Percentiles rank a stretch among this genome's conserved stretches.
These are phyloP conservation scores for Drosophila subobscura DNA, from an alignment of 1,140 invertebrate genomes.

Conservation along the genomic window DNA sequence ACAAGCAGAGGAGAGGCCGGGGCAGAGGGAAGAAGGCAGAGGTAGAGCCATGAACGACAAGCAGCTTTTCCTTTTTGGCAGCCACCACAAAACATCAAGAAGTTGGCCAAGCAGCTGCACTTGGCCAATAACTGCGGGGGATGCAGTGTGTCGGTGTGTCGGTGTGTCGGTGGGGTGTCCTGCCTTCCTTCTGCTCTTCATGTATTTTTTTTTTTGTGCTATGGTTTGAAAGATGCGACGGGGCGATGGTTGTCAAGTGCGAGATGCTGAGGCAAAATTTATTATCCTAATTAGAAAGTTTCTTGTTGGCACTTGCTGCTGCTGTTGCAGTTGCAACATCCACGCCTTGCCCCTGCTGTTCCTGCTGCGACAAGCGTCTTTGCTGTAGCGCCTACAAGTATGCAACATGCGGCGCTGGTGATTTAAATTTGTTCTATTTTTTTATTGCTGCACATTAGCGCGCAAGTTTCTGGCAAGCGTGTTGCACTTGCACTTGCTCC, in stretches of 20 bases:
- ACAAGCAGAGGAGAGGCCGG: conserved; percentile 22
- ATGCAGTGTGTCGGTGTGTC: not conserved
- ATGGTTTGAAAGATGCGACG: conserved; percentile 48
- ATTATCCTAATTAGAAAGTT: conserved; percentile 83
- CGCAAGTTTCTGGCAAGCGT: conserved; percentile 74
- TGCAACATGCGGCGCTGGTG: conserved; percentile 67
- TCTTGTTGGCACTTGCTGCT: conserved; percentile 73
- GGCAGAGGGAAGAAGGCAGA: not conserved
- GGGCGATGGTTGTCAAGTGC: conserved; percentile 69
- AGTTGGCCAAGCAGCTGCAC: conserved; percentile 59
- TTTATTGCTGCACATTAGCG: conserved; percentile 76
- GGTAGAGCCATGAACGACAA: conserved; percentile 13
- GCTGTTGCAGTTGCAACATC: conserved; percentile 27
- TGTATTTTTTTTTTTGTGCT: conserved; percentile 38
- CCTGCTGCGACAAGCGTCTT: no score
- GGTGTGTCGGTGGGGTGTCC: not conserved
- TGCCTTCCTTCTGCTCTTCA: conserved; percentile 51
- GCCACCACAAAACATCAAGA: conserved; percentile 70
- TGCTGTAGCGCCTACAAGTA: conserved; percentile 15
- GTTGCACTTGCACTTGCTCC: conserved; percentile 46
- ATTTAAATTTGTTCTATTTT: conserved; percentile 70
- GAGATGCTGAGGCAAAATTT: conserved; percentile 72
- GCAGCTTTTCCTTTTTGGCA: conserved; percentile 64
- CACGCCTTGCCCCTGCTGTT: conserved; percentile 1
- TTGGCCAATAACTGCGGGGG: conserved; percentile 7